Evolutionary conservation across 2,797 vertebrate species (phyloP).

Genomic region (Protonibea diacanthus): DNA sequence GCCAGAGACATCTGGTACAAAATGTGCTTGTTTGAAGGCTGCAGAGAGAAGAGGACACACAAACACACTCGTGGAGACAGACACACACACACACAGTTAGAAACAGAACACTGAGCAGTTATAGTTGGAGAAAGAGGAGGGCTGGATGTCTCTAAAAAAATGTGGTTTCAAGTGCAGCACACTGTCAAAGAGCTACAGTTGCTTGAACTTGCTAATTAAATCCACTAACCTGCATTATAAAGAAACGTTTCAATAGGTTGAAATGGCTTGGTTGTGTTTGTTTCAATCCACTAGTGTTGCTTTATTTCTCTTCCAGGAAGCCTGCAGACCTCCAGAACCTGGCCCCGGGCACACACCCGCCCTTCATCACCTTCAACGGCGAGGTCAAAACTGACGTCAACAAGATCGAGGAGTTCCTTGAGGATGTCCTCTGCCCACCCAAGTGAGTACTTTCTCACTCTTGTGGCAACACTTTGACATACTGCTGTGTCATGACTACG

Average conservation of each 20-base stretch:
- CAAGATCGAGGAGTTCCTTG: constrained; percentile 99
- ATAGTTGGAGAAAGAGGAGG: constrained; percentile 10
- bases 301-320: constrained; percentile 86
- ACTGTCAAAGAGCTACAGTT: neutral
- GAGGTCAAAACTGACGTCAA: constrained; percentile 99
- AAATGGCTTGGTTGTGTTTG: neutral
- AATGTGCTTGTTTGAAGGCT: constrained; percentile 69
- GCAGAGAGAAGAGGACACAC: constrained; percentile 17
- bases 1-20: constrained; percentile 76
- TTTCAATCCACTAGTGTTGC: neutral
- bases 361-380: constrained; percentile 97
- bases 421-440: constrained; percentile 95
- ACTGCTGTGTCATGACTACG: neutral
- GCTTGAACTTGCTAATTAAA: neutral
- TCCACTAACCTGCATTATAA: neutral
- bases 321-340: constrained; percentile 98
- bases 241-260: neutral
- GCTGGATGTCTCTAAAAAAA: constrained; percentile 3
- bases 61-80: constrained; percentile 17
- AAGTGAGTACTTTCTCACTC: constrained; percentile 87
- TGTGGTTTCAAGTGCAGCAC: neutral
- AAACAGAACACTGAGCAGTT: constrained; percentile 21
- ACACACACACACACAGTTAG: constrained; percentile 14
- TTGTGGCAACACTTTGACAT: neutral
- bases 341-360: constrained; percentile 97